Evolutionary conservation across 1,140 invertebrate genomes (phyloP), one percentile per base, ranked within the genome.

Genomic region (Leptoteleia sp.): DNA sequence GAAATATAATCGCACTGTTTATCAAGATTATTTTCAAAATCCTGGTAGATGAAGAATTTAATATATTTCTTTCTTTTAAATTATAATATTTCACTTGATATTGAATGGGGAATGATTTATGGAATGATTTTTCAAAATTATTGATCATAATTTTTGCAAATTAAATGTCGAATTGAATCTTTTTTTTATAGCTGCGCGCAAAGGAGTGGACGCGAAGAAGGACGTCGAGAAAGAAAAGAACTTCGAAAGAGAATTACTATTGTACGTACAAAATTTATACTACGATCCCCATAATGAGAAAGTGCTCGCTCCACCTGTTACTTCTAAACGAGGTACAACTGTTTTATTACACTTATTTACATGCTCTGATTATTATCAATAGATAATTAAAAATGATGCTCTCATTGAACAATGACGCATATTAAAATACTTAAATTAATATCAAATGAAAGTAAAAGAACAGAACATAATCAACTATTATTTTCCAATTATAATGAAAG

Each of bases 291-390:
- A 73, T 25, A 42, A 38, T 1, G 78, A 81, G 57, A 82, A 80
- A 70, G 70, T 73, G 11, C 67, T 82, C 4, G 76, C 81, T 33
- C 80, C 82, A 37, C 82, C 78, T n/a, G n/a, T 37, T 7, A 83
- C 83, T 13, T 33, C 76, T 5, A 85, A 84, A 77, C 48, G 83
- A 81, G 73, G 83, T 81, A 71, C 13, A 8, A 25, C 9, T 59
- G 6, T 8, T 45, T 71, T 54, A 54, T 48, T 13, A 33, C 16
- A 15, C 35, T 33, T 5, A 29, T 70, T 54, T 29, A 50, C 27
- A 6, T 47, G 31, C 57, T 55, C 48, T 48, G 7, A 62, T 54
- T 67, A 37, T 54, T 57, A n/a, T n/a, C n/a, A n/a, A 19, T 16
- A 12, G 38, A 38, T 27, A 16, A 37, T 17, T 1, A 35, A 35